Percentiles rank a stretch among this genome's conserved stretches.
phyloP scores from a whole-genome alignment of 2,113 vertebrate species.

The Cryptomyrus ogoouensis region DNA sequence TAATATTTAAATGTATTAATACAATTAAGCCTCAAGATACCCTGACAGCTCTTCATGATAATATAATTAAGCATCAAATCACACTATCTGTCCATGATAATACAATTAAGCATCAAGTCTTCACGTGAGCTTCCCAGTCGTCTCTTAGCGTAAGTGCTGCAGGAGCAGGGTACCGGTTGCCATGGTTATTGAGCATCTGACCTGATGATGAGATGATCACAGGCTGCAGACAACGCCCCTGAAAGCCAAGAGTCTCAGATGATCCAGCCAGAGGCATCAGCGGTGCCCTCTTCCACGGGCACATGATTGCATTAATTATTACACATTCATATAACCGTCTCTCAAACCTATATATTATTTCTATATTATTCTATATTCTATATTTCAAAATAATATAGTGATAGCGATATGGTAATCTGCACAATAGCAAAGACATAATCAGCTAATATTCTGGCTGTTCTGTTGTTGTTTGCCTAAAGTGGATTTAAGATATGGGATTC shows the following conservation, averaged over 20 bases:
- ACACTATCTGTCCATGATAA: neutral
- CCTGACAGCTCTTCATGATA: neutral
- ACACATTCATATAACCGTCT: neutral
- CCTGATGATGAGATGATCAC: neutral
- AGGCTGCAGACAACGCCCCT: neutral
- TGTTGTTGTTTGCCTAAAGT: neutral
- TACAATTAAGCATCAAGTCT: neutral
- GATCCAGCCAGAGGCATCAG: neutral
- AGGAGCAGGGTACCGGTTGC: neutral
- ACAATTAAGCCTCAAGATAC: neutral
- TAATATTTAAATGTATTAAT: neutral
- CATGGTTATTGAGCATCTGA: neutral
- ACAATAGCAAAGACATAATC: neutral
- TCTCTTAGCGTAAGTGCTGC: neutral
- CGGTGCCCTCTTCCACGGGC: neutral
- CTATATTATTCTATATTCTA: neutral
- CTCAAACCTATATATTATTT: neutral
- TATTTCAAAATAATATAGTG: neutral
- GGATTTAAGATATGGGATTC: neutral
- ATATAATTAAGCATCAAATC: neutral
- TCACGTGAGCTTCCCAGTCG: neutral
- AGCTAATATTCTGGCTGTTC: neutral
- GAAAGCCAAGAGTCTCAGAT: neutral
- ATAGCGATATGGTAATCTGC: neutral
- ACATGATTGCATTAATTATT: neutral